A percentile compares a stretch with the other conserved stretches of the same genome.
Evolutionary conservation across 2,797 vertebrate species (phyloP).

Genomic region (Phataginus tetradactyla): DNA sequence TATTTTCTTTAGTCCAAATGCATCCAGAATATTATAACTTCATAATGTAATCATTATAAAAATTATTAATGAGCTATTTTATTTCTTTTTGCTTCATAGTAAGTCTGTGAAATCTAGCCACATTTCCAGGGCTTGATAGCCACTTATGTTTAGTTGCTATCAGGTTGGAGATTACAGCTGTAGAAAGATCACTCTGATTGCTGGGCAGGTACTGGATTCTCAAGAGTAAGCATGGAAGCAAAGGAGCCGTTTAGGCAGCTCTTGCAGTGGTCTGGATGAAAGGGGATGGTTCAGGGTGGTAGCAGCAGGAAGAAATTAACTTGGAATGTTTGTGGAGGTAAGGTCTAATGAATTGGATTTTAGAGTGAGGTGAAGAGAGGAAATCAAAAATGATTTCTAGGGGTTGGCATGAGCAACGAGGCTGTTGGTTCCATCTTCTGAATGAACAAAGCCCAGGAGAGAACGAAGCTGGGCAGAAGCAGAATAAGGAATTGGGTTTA

Average conservation of each 20-base stretch:
- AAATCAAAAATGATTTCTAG: background rate
- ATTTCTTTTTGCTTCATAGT: background rate
- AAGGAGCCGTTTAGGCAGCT: background rate
- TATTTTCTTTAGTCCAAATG: background rate
- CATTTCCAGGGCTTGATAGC: background rate
- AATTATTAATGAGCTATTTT: background rate
- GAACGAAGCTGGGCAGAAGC: background rate
- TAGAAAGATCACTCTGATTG: background rate
- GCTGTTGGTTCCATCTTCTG: background rate
- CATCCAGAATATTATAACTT: background rate
- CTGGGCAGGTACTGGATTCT: background rate
- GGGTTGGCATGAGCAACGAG: background rate
- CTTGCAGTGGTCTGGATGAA: background rate
- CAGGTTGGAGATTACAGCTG: background rate
- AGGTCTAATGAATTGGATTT: background rate
- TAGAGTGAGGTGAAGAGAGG: background rate
- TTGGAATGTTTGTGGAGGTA: background rate
- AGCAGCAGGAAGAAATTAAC: background rate
- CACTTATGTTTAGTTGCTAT: background rate
- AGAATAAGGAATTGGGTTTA: slow-evolving; percentile 44
- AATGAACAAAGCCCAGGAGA: background rate
- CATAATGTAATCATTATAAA: background rate
- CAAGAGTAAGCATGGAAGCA: background rate
- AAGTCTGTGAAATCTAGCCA: background rate
- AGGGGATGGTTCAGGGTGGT: background rate